phyloP scores from a whole-genome alignment of 2,797 vertebrate species.

The Dicrostonyx torquatus region DNA sequence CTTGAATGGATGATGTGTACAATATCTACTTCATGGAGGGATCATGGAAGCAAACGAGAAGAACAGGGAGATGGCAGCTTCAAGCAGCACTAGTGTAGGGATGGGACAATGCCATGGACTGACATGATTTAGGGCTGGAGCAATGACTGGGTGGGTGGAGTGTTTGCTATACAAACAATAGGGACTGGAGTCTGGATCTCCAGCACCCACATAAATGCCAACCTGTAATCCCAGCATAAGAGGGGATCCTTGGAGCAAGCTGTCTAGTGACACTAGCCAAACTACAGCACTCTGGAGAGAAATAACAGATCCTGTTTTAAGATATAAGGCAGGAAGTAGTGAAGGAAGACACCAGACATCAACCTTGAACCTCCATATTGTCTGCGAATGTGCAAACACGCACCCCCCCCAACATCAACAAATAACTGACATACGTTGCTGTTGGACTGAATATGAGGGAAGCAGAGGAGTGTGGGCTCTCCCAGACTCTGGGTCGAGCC shows the following conservation, averaged over 20 bases:
- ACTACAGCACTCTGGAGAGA: not conserved
- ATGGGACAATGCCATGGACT: not conserved
- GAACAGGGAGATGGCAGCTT: not conserved
- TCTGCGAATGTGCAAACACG: not conserved
- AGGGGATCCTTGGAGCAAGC: not conserved
- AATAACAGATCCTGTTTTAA: not conserved
- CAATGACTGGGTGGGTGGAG: not conserved
- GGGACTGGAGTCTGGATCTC: not conserved
- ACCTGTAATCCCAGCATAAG: not conserved
- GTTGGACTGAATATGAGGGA: not conserved
- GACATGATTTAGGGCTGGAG: not conserved
- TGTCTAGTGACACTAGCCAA: not conserved
- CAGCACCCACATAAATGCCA: not conserved
- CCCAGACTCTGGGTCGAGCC: not conserved
- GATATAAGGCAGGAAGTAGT: not conserved
- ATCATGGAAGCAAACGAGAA: not conserved
- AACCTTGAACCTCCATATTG: not conserved
- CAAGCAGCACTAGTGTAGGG: fast-evolving
- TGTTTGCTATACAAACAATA: not conserved
- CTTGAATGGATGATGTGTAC: fast-evolving
- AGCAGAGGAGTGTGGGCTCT: not conserved
- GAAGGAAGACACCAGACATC: not conserved
- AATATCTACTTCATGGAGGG: not conserved
- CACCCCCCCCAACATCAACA: not conserved
- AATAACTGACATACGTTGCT: not conserved